phyloP scores from a whole-genome alignment of 2,888 invertebrate species.

The Drosophila paramelanica region DNA sequence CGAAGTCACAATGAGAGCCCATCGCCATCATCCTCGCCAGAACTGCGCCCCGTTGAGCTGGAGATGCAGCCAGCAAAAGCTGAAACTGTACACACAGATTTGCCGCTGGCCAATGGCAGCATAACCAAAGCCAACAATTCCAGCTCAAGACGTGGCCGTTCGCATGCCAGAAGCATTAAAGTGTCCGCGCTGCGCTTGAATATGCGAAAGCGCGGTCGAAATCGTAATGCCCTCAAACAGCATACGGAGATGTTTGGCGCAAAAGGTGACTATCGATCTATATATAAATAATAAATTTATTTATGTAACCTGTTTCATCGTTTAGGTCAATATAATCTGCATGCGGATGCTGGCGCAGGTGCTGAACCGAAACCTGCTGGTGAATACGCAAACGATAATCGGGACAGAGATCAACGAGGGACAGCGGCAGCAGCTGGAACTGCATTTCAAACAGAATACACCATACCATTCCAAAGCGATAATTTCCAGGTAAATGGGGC shows the following conservation, averaged over 20 bases:
- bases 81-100: slow-evolving; percentile 26
- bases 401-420: slow-evolving; percentile 30
- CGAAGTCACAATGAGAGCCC: slow-evolving; percentile 22
- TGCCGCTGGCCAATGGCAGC: slow-evolving; percentile 30
- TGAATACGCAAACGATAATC: slow-evolving; percentile 21
- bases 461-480: slow-evolving; percentile 78
- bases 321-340: slow-evolving; percentile 58
- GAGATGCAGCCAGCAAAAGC: slow-evolving; percentile 10
- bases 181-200: slow-evolving; percentile 67
- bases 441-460: slow-evolving; percentile 68
- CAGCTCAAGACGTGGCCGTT: slow-evolving; percentile 25
- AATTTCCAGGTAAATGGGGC: slow-evolving; percentile 66
- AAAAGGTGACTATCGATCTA: slow-evolving; percentile 49
- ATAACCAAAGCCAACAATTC: slow-evolving; percentile 27
- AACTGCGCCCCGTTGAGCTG: slow-evolving; percentile 13
- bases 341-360: slow-evolving; percentile 17
- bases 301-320: background rate
- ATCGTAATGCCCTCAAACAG: slow-evolving; percentile 61
- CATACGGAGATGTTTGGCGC: slow-evolving; percentile 77
- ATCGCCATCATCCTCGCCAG: slow-evolving; percentile 24
- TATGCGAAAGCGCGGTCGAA: slow-evolving; percentile 64
- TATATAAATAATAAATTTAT: too few relatives aligned
- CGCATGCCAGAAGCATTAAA: slow-evolving; percentile 48
- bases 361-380: slow-evolving; percentile 6
- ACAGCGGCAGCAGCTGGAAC: slow-evolving; percentile 3